Conservation (phyloP, 2,113 vertebrate genomes). For the Menura novaehollandiae region DNA sequence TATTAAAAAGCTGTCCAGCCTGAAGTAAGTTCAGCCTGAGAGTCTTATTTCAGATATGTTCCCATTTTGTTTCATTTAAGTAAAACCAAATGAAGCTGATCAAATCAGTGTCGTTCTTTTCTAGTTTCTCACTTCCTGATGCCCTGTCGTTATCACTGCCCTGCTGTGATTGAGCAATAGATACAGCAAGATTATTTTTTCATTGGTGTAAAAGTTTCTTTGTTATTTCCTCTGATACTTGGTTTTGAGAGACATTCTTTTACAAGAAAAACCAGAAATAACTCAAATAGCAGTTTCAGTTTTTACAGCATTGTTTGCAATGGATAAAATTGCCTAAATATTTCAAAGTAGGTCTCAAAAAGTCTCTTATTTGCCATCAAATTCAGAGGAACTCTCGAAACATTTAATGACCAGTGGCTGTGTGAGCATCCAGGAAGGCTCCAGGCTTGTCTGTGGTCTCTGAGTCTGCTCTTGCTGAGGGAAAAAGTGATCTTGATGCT, state of each 20-base stretch:
- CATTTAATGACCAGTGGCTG: not conserved
- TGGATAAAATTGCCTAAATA: not conserved
- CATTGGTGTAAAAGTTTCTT: not conserved
- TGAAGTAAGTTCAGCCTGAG: not conserved
- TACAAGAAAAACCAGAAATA: not conserved
- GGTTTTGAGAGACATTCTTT: not conserved
- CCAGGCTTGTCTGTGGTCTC: not conserved
- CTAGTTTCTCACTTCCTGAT: constrained; percentile 11
- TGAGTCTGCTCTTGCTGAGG: not conserved
- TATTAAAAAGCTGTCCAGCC: not conserved
- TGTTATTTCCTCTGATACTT: not conserved
- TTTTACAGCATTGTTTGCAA: not conserved
- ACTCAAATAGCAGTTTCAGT: not conserved
- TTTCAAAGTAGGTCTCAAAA: not conserved
- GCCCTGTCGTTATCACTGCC: not conserved
- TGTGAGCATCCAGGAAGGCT: not conserved
- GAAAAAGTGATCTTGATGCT: not conserved
- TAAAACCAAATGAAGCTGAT: not conserved
- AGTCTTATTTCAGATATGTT: not conserved
- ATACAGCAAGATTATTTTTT: not conserved
- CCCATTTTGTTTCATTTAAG: not conserved
- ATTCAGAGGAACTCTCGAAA: not conserved
- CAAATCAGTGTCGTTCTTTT: not conserved
- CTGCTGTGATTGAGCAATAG: not conserved
- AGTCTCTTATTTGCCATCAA: not conserved